Percentiles rank a stretch among this genome's conserved stretches.
Evolutionary conservation across 2,888 invertebrate species (phyloP).

Genomic region (Aleiodes alternator): DNA sequence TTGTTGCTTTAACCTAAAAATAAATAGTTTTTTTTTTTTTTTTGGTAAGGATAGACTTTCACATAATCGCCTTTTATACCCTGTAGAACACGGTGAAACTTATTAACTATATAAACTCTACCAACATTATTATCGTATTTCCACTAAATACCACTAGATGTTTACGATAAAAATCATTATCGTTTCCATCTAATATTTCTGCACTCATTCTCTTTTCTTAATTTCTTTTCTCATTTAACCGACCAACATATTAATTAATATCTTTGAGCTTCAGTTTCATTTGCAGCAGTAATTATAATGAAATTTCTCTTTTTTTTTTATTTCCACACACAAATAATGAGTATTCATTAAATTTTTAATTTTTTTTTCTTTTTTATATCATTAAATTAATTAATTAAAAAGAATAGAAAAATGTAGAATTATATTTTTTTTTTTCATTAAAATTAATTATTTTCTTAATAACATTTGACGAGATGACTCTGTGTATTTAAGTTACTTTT

Average conservation of each 20-base stretch:
- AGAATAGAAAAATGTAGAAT: constrained; percentile 24
- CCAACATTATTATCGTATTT: constrained; percentile 53
- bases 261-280: constrained; percentile 43
- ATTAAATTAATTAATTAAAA: constrained; percentile 6
- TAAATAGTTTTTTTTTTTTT: neutral
- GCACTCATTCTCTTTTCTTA: neutral
- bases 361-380: constrained; percentile 15
- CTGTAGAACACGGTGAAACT: constrained; percentile 62
- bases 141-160: constrained; percentile 32
- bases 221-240: constrained; percentile 35
- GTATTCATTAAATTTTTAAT: constrained; percentile 25
- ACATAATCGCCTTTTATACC: constrained; percentile 55
- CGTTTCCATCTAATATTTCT: neutral
- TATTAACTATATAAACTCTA: constrained; percentile 57
- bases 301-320: constrained; percentile 27
- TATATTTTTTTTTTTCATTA: constrained; percentile 22
- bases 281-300: constrained; percentile 30
- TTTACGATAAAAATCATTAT: constrained; percentile 34
- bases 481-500: too few relatives aligned
- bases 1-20: too few relatives aligned
- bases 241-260: constrained; percentile 43
- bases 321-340: constrained; percentile 1
- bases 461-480: too few relatives aligned
- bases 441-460: too few relatives aligned
- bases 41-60: neutral